Conservation (phyloP, 1,140 invertebrate species). For the Trissolcus basalis region DNA sequence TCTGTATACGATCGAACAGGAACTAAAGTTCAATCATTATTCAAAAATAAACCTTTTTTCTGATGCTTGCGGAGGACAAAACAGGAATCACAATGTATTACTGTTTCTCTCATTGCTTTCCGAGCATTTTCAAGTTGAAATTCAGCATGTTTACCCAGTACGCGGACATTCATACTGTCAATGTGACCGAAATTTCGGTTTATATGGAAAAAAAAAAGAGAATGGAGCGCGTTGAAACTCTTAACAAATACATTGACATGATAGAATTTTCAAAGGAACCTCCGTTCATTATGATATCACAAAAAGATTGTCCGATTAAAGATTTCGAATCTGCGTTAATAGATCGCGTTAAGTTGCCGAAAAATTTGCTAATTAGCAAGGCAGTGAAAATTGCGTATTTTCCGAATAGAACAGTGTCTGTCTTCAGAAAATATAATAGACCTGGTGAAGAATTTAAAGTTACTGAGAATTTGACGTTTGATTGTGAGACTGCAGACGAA, state of each 20-base stretch:
- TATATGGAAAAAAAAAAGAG: slow-evolving; percentile 3
- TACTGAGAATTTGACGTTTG: no score
- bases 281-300: not conserved
- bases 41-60: slow-evolving; percentile 3
- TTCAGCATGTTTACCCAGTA: slow-evolving; percentile 2
- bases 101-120: not conserved
- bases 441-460: no score
- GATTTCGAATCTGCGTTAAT: not conserved
- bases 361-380: slow-evolving; percentile 3
- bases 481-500: no score
- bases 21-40: not conserved
- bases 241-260: not conserved
- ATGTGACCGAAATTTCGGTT: slow-evolving; percentile 9
- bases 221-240: not conserved
- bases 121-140: slow-evolving; percentile 3
- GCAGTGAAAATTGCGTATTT: slow-evolving; percentile 3
- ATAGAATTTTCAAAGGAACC: not conserved
- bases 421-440: not conserved
- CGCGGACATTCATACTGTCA: slow-evolving; percentile 11
- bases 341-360: not conserved
- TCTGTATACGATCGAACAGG: not conserved
- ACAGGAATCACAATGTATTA: not conserved
- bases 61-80: slow-evolving; percentile 3
- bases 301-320: not conserved
- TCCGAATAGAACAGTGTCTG: not conserved